Evolutionary conservation across 2,888 invertebrate species (phyloP).

Genomic region (Torymus auratus): DNA sequence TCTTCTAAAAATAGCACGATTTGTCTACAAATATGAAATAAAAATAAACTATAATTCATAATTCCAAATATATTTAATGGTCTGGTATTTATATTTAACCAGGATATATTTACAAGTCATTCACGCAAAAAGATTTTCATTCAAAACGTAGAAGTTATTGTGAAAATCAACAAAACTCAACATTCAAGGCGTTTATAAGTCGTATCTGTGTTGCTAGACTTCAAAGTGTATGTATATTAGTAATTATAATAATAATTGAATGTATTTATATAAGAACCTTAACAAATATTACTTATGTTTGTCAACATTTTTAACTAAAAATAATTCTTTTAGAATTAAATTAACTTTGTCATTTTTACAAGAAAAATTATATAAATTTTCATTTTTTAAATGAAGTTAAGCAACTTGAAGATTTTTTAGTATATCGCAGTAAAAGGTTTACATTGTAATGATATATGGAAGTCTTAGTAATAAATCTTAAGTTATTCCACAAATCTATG

Average conservation of each 20-base stretch:
- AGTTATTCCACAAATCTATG: conserved; percentile 28
- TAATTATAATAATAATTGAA: conserved; percentile 11
- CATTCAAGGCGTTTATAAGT: conserved; percentile 6
- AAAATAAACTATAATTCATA: conserved; percentile 35
- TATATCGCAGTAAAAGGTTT: conserved; percentile 21
- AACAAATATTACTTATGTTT: neutral
- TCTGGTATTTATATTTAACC: conserved; percentile 6
- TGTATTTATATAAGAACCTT: neutral
- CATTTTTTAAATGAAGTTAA: conserved; percentile 14
- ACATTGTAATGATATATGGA: conserved; percentile 17
- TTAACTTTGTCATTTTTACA: conserved; percentile 6
- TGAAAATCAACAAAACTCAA: conserved; percentile 18
- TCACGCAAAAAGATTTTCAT: conserved; percentile 25
- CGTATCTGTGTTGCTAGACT: conserved; percentile 12
- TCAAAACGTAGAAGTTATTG: conserved; percentile 20
- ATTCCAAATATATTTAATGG: conserved; percentile 4
- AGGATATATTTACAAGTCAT: conserved; percentile 47
- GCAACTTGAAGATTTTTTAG: conserved; percentile 5
- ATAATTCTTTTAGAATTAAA: neutral
- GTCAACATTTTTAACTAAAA: conserved; percentile 12
- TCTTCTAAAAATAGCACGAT: conserved; percentile 44
- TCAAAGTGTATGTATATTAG: conserved; percentile 35
- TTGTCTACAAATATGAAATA: conserved; percentile 24
- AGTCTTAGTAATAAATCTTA: conserved; percentile 36
- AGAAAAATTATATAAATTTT: conserved; percentile 32